Conservation (phyloP, 2,797 vertebrate genomes). For the Danio albolineatus region DNA sequence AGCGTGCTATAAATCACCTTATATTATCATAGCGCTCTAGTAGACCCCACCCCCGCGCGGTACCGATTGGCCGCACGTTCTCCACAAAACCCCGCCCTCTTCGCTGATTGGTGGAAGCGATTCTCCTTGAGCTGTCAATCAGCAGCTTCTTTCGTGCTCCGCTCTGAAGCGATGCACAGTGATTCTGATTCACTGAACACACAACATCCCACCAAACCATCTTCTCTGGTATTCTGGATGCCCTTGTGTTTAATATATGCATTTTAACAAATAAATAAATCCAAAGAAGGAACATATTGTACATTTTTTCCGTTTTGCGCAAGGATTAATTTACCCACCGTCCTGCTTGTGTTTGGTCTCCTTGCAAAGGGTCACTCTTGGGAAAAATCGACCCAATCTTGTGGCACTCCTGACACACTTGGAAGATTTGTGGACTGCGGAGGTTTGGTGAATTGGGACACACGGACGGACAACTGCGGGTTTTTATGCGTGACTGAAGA, state of each 20-base stretch:
- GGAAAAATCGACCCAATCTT: constrained; percentile 39
- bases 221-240: constrained; percentile 19
- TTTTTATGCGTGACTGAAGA: constrained; percentile 56
- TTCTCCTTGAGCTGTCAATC: constrained; percentile 78
- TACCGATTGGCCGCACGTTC: constrained; percentile 69
- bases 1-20: constrained; percentile 82
- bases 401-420: constrained; percentile 37
- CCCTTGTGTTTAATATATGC: constrained; percentile 11
- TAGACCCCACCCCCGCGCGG: constrained; percentile 67
- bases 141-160: constrained; percentile 69
- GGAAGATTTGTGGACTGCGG: constrained; percentile 49
- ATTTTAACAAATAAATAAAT: constrained; percentile 37
- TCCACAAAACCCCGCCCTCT: constrained; percentile 67
- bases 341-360: constrained; percentile 55
- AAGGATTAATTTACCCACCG: constrained; percentile 61
- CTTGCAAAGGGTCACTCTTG: constrained; percentile 47
- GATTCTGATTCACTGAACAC: constrained; percentile 71
- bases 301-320: constrained; percentile 60
- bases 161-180: constrained; percentile 70
- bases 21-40: constrained; percentile 74
- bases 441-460: constrained; percentile 62
- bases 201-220: constrained; percentile 24
- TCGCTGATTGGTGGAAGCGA: constrained; percentile 72
- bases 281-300: constrained; percentile 63
- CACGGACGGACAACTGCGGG: constrained; percentile 62